Conservation (phyloP, 2,113 vertebrate genomes). For the Thunnus maccoyii region DNA sequence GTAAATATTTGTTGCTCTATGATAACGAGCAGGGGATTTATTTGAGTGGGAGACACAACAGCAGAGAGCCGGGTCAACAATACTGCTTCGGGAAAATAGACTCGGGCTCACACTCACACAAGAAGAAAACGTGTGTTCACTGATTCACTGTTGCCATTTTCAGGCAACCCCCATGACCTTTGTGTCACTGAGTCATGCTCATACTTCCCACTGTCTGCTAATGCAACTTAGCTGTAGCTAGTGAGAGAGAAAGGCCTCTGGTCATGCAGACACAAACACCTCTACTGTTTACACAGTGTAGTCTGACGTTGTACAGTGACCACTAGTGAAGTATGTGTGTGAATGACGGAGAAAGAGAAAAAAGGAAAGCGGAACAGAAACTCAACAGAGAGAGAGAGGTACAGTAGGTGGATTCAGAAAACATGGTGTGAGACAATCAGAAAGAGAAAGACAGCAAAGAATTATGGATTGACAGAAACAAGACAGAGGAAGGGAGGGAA, state of each 20-base stretch:
- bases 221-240: constrained; percentile 12
- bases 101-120: constrained; percentile 20
- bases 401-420: neutral
- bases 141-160: constrained; percentile 22
- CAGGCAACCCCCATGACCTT: constrained; percentile 15
- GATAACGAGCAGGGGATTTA: constrained; percentile 64
- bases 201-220: constrained; percentile 19
- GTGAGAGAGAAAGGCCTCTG: constrained; percentile 33
- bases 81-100: constrained; percentile 15
- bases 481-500: constrained; percentile 1
- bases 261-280: constrained; percentile 44
- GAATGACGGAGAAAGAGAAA: neutral
- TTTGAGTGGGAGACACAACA: constrained; percentile 67
- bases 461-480: constrained; percentile 38
- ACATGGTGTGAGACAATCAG: constrained; percentile 1
- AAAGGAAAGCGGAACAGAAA: neutral
- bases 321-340: constrained; percentile 2
- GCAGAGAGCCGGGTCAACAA: constrained; percentile 46
- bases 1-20: constrained; percentile 75
- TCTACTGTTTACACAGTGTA: constrained; percentile 50
- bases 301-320: constrained; percentile 39
- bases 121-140: constrained; percentile 5
- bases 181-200: constrained; percentile 29
- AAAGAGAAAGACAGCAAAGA: neutral
- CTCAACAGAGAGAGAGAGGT: neutral